phyloP scores from a whole-genome alignment of 2,113 vertebrate species.

The Mus spicilegus region DNA sequence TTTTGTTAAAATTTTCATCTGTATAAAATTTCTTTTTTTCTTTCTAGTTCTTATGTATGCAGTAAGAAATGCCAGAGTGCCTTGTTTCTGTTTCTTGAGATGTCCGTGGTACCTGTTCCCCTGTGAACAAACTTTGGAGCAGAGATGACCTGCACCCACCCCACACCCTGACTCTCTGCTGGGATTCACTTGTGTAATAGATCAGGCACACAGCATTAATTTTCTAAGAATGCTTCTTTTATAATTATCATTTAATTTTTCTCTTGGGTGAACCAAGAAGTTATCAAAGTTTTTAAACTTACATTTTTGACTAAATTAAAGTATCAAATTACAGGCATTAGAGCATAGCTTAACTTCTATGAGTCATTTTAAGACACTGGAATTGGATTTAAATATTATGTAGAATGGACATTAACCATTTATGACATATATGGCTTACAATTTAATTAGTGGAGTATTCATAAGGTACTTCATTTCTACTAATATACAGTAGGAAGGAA shows the following conservation, averaged over 20 bases:
- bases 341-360: conserved; percentile 61
- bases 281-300: conserved; percentile 62
- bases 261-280: conserved; percentile 58
- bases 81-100: background rate
- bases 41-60: background rate
- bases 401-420: conserved; percentile 65
- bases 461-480: conserved; percentile 67
- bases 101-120: background rate
- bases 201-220: background rate
- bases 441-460: conserved; percentile 72
- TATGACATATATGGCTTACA: conserved; percentile 64
- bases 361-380: conserved; percentile 58
- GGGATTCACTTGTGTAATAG: background rate
- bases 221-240: conserved; percentile 21
- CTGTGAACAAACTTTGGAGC: background rate
- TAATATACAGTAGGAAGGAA: conserved; percentile 50
- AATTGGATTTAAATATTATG: conserved; percentile 73
- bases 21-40: background rate
- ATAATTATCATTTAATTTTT: conserved; percentile 48
- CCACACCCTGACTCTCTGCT: background rate
- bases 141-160: background rate
- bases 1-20: background rate
- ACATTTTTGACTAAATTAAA: conserved; percentile 58
- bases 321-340: conserved; percentile 64
- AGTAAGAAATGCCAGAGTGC: background rate